Percentiles rank a stretch among this genome's conserved stretches.
Evolutionary conservation across 1,140 invertebrate species (phyloP).

Genomic region (Thalassaphorura encarpata): DNA sequence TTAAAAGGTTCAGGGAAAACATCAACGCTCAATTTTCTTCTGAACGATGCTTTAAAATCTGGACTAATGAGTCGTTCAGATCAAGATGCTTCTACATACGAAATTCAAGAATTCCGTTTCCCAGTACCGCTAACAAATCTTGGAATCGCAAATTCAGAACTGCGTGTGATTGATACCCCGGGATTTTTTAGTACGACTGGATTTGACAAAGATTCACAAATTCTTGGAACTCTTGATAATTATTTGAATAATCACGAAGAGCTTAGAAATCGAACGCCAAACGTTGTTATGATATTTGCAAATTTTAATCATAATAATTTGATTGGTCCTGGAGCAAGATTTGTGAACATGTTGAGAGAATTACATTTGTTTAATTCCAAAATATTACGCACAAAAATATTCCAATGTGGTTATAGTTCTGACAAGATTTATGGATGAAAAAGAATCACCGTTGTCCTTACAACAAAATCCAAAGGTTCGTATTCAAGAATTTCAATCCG

Average conservation of each 20-base stretch:
- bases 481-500: not conserved
- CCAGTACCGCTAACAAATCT: constrained; percentile 6
- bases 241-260: constrained; percentile 15
- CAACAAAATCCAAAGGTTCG: not conserved
- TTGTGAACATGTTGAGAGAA: constrained; percentile 14
- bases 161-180: constrained; percentile 10
- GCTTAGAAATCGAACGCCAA: constrained; percentile 10
- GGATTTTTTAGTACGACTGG: constrained; percentile 14
- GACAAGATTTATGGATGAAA: constrained; percentile 10
- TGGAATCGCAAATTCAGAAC: constrained; percentile 10
- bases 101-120: constrained; percentile 13
- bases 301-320: constrained; percentile 17
- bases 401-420: constrained; percentile 18
- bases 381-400: constrained; percentile 9
- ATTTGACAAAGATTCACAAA: constrained; percentile 16
- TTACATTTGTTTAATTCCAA: constrained; percentile 2
- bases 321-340: not conserved
- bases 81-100: constrained; percentile 3
- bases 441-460: not conserved
- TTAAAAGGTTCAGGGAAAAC: constrained; percentile 15
- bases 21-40: constrained; percentile 2
- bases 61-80: not conserved
- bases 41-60: constrained; percentile 7
- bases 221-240: constrained; percentile 10
- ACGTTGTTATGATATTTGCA: constrained; percentile 7